Evolutionary conservation across 35 echinoderm and acorn worm genomes (phyloP).

Genomic region (Anneissia japonica): DNA sequence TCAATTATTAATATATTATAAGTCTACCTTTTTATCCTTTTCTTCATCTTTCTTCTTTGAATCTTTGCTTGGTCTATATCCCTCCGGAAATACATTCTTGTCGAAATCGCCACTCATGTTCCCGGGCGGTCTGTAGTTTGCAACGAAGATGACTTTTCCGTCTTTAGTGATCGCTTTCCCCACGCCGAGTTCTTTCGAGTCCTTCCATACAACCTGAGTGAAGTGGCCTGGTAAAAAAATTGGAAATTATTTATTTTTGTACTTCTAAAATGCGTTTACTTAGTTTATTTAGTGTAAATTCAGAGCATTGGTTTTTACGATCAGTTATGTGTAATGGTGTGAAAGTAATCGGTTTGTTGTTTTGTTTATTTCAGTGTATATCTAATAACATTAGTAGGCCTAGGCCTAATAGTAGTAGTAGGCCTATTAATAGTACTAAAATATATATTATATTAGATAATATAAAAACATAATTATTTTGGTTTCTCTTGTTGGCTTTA

Average conservation of each 20-base stretch:
- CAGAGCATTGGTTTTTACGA: too few species aligned
- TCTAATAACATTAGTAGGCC: too few species aligned
- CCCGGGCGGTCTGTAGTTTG: conserved; percentile 64
- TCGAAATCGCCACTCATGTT: conserved; percentile 48
- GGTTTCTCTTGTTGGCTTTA: too few species aligned
- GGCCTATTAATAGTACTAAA: too few species aligned
- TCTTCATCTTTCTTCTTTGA: neutral
- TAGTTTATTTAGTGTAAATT: too few species aligned
- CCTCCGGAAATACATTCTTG: conserved; percentile 65
- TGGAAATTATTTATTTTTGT: neutral
- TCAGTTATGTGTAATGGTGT: too few species aligned
- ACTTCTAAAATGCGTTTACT: neutral
- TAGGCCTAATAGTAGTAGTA: too few species aligned
- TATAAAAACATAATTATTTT: too few species aligned
- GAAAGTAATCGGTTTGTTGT: too few species aligned
- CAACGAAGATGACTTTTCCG: conserved; percentile 64
- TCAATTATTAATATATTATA: neutral
- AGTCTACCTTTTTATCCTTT: too few species aligned
- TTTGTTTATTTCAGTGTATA: too few species aligned
- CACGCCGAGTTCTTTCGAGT: conserved; percentile 74
- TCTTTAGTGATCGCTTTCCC: conserved; percentile 66
- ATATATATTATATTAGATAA: too few species aligned
- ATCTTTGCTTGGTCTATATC: neutral
- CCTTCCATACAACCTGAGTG: conserved; percentile 80
- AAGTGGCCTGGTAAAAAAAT: conserved; percentile 55